phyloP scores from a whole-genome alignment of 2,113 vertebrate species.

The Toxotes jaculatrix region DNA sequence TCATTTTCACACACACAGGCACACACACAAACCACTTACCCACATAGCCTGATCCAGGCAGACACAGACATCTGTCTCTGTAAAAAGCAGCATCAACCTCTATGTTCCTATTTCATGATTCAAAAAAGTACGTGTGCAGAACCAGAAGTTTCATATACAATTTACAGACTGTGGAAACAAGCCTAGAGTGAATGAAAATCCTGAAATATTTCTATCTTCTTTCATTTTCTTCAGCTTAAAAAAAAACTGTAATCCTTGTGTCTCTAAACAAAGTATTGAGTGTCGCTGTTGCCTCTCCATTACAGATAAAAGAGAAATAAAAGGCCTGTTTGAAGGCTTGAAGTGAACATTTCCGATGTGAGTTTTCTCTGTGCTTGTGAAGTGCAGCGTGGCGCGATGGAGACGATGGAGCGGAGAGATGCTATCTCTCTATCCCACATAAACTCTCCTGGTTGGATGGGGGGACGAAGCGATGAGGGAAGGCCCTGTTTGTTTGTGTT shows the following conservation, averaged over 20 bases:
- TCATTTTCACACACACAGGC: conserved; percentile 19
- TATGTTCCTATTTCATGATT: conserved; percentile 41
- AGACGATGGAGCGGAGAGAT: conserved; percentile 76
- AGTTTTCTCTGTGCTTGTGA: conserved; percentile 77
- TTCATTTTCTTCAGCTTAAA: not conserved
- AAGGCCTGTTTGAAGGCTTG: conserved; percentile 50
- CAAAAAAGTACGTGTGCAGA: conserved; percentile 15
- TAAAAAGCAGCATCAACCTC: conserved; percentile 31
- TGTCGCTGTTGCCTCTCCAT: conserved; percentile 12
- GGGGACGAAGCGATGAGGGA: conserved; percentile 34
- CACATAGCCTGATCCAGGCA: conserved; percentile 34
- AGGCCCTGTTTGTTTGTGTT: conserved; percentile 78
- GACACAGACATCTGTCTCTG: conserved; percentile 54
- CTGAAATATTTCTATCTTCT: conserved; percentile 5
- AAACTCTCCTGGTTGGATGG: conserved; percentile 71
- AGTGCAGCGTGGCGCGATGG: conserved; percentile 74
- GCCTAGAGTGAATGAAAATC: not conserved
- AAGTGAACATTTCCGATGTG: conserved; percentile 74
- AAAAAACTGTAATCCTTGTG: not conserved
- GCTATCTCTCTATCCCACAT: conserved; percentile 76
- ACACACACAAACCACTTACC: conserved; percentile 34
- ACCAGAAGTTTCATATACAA: conserved; percentile 4
- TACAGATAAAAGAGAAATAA: conserved; percentile 60
- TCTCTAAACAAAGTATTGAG: conserved; percentile 13
- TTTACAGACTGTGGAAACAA: conserved; percentile 21